phyloP scores from a whole-genome alignment of 2,888 invertebrate genomes.

The Galeruca laticollis region DNA sequence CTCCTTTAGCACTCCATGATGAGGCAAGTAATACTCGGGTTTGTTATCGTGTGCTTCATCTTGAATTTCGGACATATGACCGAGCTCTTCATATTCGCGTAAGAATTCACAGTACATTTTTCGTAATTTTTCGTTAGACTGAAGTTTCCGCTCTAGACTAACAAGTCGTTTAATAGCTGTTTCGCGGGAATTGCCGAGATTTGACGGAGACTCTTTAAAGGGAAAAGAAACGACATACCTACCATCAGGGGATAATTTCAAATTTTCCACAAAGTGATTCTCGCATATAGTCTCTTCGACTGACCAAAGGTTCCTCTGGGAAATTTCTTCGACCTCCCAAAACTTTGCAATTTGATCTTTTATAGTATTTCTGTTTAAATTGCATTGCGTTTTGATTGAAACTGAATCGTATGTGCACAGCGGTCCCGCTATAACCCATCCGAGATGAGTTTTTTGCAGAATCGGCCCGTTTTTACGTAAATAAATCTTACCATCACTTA shows the following conservation, averaged over 20 bases:
- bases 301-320: not conserved
- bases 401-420: not conserved
- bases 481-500: slow-evolving; percentile 12
- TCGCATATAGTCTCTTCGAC: slow-evolving; percentile 9
- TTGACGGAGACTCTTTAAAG: not conserved
- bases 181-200: not conserved
- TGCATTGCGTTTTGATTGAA: not conserved
- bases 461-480: slow-evolving; percentile 27
- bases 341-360: slow-evolving; percentile 34
- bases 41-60: not conserved
- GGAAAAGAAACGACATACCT: not conserved
- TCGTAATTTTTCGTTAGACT: not conserved
- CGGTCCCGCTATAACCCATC: slow-evolving; percentile 35
- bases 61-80: slow-evolving; percentile 7
- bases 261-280: slow-evolving; percentile 7
- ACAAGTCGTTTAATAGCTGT: not conserved
- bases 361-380: slow-evolving; percentile 7
- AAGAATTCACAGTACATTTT: not conserved
- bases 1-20: slow-evolving; percentile 35
- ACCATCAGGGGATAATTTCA: not conserved
- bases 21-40: slow-evolving; percentile 28
- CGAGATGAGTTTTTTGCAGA: slow-evolving; percentile 32
- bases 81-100: slow-evolving; percentile 11
- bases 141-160: not conserved
- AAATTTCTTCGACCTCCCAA: slow-evolving; percentile 33